phyloP scores from a whole-genome alignment of 2,113 vertebrate genomes.

The Istiophorus platypterus region DNA sequence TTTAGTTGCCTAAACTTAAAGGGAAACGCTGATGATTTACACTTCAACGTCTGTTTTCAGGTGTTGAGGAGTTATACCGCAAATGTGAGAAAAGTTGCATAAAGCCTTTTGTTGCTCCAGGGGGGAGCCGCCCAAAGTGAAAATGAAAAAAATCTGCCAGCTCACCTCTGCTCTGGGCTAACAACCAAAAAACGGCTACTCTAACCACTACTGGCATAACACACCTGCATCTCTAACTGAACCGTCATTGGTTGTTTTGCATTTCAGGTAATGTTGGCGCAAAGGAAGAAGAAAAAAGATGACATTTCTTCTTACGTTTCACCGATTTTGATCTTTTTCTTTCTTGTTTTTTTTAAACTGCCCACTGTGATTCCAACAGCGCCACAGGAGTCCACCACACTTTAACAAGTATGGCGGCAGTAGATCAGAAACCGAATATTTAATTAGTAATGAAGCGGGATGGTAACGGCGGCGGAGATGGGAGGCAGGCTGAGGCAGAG shows the following conservation, averaged over 20 bases:
- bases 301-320: background rate
- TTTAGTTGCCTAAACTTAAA: no score
- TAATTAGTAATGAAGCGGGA: no score
- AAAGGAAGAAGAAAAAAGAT: background rate
- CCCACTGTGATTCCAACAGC: no score
- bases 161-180: no score
- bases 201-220: background rate
- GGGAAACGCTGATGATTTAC: no score
- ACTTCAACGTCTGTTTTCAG: background rate
- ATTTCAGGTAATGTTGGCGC: background rate
- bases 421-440: no score
- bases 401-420: background rate
- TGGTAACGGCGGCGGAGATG: no score
- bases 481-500: no score
- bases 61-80: background rate
- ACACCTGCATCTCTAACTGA: background rate
- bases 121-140: no score
- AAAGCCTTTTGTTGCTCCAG: no score
- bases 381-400: background rate
- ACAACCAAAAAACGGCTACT: background rate
- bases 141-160: no score
- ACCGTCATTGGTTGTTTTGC: background rate
- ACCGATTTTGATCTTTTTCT: background rate
- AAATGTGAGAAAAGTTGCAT: background rate
- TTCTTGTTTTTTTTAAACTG: no score